A percentile compares a stretch with the other conserved stretches of the same genome.
Evolutionary conservation across 1,140 invertebrate species (phyloP).

Genomic region (Cepaea nemoralis): DNA sequence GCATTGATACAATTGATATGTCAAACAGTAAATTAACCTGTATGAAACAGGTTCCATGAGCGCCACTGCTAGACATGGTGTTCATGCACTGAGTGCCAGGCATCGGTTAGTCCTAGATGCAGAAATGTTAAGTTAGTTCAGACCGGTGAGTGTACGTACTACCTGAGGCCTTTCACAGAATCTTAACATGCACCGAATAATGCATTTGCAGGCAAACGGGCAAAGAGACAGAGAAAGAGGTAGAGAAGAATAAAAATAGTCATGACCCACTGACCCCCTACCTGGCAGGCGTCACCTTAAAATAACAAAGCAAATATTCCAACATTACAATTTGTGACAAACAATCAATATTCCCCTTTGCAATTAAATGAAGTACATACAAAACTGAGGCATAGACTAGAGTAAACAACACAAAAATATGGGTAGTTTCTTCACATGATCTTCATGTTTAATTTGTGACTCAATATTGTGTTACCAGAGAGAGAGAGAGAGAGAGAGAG

Average conservation of each 20-base stretch:
- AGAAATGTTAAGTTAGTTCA: not conserved
- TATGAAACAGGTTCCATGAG: too few relatives aligned
- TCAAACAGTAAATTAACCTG: too few relatives aligned
- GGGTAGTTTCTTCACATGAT: too few relatives aligned
- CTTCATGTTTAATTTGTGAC: too few relatives aligned
- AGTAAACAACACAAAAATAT: too few relatives aligned
- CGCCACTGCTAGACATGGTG: not conserved
- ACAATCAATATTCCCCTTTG: too few relatives aligned
- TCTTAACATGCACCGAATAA: not conserved
- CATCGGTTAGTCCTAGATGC: slow-evolving; percentile 17
- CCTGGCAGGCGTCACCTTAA: slow-evolving; percentile 27
- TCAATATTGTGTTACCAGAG: too few relatives aligned
- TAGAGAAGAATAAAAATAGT: slow-evolving; percentile 5
- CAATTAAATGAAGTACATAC: too few relatives aligned
- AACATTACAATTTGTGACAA: too few relatives aligned
- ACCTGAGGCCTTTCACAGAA: not conserved
- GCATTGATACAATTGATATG: too few relatives aligned
- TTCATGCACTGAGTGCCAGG: not conserved
- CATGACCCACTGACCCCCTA: not conserved
- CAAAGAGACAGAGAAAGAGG: not conserved
- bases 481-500: too few relatives aligned
- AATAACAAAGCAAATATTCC: slow-evolving; percentile 3
- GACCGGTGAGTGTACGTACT: slow-evolving; percentile 3
- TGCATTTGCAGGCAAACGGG: not conserved
- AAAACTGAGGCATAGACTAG: too few relatives aligned